Evolutionary conservation across 2,888 invertebrate genomes (phyloP), one percentile per base, ranked within the genome.

Genomic region (Scaptomyza cyrtandrae): DNA sequence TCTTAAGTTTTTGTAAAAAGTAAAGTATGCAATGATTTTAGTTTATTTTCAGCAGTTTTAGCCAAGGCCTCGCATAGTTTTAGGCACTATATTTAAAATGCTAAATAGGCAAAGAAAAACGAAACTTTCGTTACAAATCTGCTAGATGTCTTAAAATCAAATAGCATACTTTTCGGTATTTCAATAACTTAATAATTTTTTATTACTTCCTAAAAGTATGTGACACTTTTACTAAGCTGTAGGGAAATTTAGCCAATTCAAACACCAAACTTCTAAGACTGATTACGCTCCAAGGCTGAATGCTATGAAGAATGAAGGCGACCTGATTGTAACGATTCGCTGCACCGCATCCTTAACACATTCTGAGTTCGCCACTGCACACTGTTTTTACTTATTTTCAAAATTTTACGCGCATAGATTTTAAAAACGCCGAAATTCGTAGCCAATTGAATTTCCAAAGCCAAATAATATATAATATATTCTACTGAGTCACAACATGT

Each of bases 351-450:
- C 11, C 16, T 10, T 19, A 6, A 41, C 0, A 14, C 1, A 5
- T 16, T 9, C 2, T 6, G 4, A 11, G 1, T 46, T 33, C 41
- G 11, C 29, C 1, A 6, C 27, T n/a, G 6, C 0, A 0, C 0
- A 0, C 0, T 13, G 31, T 5, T 31, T 3, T 49, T 39, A 63
- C 63, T 24, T 50, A 63, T 44, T 63, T 33, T 63, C 10, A 62
- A 50, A 44, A 35, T 16, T 19, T 19, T 19, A 19, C 19, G 14
- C 9, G 24, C 3, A 6, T 33, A 6, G 3, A 14, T 48, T 48
- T 10, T 19, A 10, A 49, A 35, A 49, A 49, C 16, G 9, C 9
- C 13, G 16, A 33, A 49, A 13, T 49, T 33, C 14, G 13, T 16
- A 13, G 31, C 9, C 16, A 33, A 33, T 33, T 29, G 7, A 7